Evolutionary conservation across 2,113 vertebrate genomes (phyloP).

Genomic region (Pogonocichla stellata): DNA sequence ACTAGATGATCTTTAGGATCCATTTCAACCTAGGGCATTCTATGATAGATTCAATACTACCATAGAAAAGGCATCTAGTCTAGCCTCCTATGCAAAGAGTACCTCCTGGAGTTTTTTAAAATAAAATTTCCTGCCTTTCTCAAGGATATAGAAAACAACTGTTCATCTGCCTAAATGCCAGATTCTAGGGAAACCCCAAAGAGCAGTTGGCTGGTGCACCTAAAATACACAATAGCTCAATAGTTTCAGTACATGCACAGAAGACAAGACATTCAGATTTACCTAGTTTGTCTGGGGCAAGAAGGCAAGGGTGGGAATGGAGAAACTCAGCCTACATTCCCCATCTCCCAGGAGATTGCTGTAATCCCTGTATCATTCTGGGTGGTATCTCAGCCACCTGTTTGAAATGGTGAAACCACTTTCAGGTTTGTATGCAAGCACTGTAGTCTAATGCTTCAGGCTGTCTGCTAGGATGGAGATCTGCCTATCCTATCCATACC

Average conservation of each 20-base stretch:
- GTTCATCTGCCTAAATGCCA: background rate
- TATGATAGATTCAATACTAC: background rate
- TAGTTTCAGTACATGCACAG: background rate
- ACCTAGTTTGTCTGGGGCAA: background rate
- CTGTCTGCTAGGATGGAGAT: background rate
- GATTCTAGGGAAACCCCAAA: background rate
- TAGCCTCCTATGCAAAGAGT: background rate
- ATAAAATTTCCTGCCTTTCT: background rate
- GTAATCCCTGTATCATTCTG: background rate
- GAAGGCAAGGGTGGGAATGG: background rate
- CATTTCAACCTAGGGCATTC: background rate
- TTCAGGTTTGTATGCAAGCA: background rate
- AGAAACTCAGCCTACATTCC: background rate
- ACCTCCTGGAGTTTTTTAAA: background rate
- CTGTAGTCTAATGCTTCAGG: conserved; percentile 20
- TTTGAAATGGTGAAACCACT: conserved; percentile 44
- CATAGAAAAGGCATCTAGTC: background rate
- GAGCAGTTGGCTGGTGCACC: background rate
- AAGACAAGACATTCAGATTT: background rate
- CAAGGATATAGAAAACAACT: background rate
- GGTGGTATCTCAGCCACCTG: background rate
- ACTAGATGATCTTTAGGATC: background rate
- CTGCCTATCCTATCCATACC: background rate
- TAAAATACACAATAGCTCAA: background rate
- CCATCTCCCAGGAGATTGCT: background rate